phyloP scores from a whole-genome alignment of 2,888 invertebrate genomes.

The Phragmatobia fuliginosa region DNA sequence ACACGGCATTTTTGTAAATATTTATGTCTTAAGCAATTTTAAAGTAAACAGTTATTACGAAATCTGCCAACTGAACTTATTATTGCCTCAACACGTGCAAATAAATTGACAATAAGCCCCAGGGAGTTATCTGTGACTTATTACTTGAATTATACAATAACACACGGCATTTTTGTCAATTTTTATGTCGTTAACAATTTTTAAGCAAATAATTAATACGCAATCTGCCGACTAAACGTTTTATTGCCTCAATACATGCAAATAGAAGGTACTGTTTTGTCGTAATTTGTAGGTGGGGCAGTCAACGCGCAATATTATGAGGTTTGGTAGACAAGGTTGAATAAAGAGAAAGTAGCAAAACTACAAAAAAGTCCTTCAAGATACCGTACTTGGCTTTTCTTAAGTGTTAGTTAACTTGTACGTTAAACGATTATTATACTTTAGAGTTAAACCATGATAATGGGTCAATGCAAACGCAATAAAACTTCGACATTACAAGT shows the following conservation, averaged over 20 bases:
- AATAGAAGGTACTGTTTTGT: neutral
- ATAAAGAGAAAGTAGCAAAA: constrained; percentile 7
- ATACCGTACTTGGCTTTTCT: neutral
- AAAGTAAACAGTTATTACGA: no score
- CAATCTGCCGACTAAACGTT: neutral
- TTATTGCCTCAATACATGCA: neutral
- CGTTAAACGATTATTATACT: neutral
- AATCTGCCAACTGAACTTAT: no score
- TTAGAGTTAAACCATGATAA: neutral
- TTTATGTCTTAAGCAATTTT: no score
- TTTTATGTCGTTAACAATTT: neutral
- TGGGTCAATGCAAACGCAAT: neutral
- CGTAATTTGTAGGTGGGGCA: neutral
- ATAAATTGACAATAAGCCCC: no score
- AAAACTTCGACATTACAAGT: neutral
- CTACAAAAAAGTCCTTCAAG: constrained; percentile 1
- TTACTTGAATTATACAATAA: no score
- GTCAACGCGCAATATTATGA: neutral
- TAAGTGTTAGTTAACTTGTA: neutral
- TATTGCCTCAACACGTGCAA: neutral
- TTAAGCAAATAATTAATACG: neutral
- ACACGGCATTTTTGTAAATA: neutral
- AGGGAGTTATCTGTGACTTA: no score
- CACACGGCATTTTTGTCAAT: neutral
- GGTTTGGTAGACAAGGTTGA: neutral